Evolutionary conservation across 2,113 vertebrate genomes (phyloP).

Genomic region (Empidonax alnorum): DNA sequence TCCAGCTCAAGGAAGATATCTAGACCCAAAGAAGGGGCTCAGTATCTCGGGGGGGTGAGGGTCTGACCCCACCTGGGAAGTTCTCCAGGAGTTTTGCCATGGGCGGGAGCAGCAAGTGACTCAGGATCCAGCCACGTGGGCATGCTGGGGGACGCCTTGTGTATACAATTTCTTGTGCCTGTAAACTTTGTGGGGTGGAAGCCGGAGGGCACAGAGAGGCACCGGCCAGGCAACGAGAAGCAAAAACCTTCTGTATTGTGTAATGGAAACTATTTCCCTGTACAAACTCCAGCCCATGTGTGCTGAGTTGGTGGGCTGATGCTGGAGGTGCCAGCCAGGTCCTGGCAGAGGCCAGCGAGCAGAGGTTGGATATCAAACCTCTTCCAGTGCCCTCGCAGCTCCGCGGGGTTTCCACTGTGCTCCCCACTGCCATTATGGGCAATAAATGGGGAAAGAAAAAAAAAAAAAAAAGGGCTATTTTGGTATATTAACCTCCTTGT

Average conservation of each 20-base stretch:
- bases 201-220: background rate
- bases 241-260: background rate
- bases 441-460: background rate
- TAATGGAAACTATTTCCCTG: background rate
- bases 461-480: constrained; percentile 16
- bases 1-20: background rate
- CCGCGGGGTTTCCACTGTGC: fast-evolving
- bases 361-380: background rate
- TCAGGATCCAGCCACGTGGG: background rate
- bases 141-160: background rate
- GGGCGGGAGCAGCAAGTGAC: background rate
- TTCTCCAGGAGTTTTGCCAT: background rate
- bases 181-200: background rate
- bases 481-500: constrained; percentile 56
- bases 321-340: background rate
- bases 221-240: background rate
- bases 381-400: background rate
- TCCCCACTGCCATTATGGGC: background rate
- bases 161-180: background rate
- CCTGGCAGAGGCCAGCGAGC: background rate
- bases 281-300: background rate
- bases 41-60: fast-evolving
- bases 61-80: background rate
- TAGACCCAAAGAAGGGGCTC: background rate
- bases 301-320: background rate